Conservation (phyloP, 2,113 vertebrate species). For the Pituophis catenifer region DNA sequence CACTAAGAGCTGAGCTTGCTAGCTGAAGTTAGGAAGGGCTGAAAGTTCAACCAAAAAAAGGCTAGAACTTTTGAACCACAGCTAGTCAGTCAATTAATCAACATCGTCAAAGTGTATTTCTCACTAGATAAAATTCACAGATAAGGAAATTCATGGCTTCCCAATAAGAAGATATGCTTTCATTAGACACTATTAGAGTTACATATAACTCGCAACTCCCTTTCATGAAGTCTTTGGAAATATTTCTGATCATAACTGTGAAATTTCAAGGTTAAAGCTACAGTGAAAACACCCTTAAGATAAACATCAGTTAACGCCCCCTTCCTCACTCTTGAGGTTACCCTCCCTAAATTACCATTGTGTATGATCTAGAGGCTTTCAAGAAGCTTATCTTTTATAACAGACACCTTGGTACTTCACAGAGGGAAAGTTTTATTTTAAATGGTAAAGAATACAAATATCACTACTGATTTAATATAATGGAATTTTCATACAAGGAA, state of each 20-base stretch:
- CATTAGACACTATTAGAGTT: background rate
- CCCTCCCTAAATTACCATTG: background rate
- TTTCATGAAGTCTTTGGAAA: background rate
- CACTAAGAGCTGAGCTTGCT: background rate
- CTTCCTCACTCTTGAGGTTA: background rate
- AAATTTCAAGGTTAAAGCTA: background rate
- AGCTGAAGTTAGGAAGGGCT: background rate
- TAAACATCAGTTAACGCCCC: background rate
- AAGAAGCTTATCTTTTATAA: background rate
- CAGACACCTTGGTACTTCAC: background rate
- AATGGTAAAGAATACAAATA: background rate
- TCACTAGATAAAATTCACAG: rapidly evolving
- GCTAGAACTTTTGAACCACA: background rate
- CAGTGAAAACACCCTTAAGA: background rate
- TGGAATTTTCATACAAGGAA: background rate
- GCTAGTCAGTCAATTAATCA: background rate
- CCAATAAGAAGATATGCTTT: background rate
- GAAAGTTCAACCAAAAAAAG: background rate
- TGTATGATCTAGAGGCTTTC: background rate
- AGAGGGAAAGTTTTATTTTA: background rate
- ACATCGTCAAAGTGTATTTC: background rate
- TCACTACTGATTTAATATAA: background rate
- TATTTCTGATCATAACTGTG: background rate
- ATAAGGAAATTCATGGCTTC: background rate
- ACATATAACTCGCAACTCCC: background rate